A percentile compares a stretch with the other conserved stretches of the same genome.
These are phyloP conservation scores for Hydrolagus colliei DNA, from an alignment of 2,797 vertebrate genomes.

Conservation along the genomic window DNA sequence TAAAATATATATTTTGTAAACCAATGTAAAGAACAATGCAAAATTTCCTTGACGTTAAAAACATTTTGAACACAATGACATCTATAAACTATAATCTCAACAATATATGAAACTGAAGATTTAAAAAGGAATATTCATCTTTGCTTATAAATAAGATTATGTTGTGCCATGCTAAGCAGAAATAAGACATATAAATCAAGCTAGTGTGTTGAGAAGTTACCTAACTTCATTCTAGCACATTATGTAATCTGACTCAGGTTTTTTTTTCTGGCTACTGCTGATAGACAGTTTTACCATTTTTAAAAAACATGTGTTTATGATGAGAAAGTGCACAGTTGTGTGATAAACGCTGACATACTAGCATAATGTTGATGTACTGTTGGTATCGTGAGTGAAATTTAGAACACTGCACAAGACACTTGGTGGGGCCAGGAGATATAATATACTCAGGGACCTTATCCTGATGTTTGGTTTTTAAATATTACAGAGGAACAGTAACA, in stretches of 20 bases:
- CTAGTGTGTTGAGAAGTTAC: slow-evolving; percentile 48
- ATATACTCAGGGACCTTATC: not conserved
- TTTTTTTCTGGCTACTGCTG: too few species aligned
- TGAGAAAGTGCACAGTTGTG: not conserved
- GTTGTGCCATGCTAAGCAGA: not conserved
- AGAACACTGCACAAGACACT: too few species aligned
- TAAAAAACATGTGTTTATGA: not conserved
- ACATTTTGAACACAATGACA: too few species aligned
- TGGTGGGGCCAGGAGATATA: not conserved
- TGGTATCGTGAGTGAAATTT: not conserved
- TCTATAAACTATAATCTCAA: too few species aligned
- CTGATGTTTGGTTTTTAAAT: not conserved
- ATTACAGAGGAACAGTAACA: too few species aligned
- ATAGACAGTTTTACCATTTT: too few species aligned
- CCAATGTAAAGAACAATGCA: too few species aligned
- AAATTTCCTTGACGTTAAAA: too few species aligned
- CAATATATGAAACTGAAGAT: slow-evolving; percentile 39
- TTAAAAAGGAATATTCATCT: slow-evolving; percentile 50
- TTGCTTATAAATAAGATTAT: slow-evolving; percentile 33
- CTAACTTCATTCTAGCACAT: slow-evolving; percentile 38
- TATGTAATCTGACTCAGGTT: too few species aligned
- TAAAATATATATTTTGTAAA: too few species aligned
- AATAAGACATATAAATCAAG: not conserved
- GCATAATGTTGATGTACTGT: not conserved
- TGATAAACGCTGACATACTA: not conserved